Evolutionary conservation across 1,140 invertebrate species (phyloP).

Genomic region (Drosophila kepulauana): DNA sequence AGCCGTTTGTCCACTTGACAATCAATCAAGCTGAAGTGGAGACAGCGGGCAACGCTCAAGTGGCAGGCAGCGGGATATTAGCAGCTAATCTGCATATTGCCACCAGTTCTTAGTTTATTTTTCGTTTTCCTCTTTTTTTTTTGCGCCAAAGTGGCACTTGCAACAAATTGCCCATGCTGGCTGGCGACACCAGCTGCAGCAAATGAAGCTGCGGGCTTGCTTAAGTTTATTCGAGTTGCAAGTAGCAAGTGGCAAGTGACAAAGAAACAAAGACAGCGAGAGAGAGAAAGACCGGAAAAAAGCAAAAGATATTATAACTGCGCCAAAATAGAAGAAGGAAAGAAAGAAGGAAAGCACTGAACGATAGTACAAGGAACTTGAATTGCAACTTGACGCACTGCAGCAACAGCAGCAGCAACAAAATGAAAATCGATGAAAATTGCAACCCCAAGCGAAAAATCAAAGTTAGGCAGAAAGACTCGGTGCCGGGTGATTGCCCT

Average conservation of each 20-base stretch:
- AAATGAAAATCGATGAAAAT: conserved; percentile 79
- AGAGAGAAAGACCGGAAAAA: conserved; percentile 18
- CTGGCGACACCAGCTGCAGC: conserved; percentile 15
- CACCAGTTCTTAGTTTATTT: conserved; percentile 55
- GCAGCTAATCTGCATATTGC: conserved; percentile 81
- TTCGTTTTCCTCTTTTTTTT: too few relatives aligned
- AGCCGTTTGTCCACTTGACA: conserved; percentile 59
- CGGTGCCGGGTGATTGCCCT: conserved; percentile 75
- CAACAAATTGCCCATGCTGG: conserved; percentile 64
- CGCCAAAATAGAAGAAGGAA: conserved; percentile 7
- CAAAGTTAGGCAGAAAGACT: conserved; percentile 36
- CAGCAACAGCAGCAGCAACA: conserved; percentile 1
- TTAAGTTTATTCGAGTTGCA: conserved; percentile 38
- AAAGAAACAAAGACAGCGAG: conserved; percentile 7
- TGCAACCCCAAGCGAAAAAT: conserved; percentile 72
- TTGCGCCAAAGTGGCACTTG: conserved; percentile 66
- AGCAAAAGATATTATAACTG: conserved; percentile 57
- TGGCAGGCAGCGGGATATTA: conserved; percentile 52
- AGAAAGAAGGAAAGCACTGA: background rate
- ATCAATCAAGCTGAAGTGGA: conserved; percentile 78
- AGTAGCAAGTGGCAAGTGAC: conserved; percentile 20
- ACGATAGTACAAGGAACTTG: background rate
- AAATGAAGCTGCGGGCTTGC: conserved; percentile 57
- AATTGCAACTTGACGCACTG: conserved; percentile 26
- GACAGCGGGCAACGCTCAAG: conserved; percentile 35